These are phyloP conservation scores for Eclectus roratus DNA, from an alignment of 2,113 vertebrate genomes.

Conservation along the genomic window DNA sequence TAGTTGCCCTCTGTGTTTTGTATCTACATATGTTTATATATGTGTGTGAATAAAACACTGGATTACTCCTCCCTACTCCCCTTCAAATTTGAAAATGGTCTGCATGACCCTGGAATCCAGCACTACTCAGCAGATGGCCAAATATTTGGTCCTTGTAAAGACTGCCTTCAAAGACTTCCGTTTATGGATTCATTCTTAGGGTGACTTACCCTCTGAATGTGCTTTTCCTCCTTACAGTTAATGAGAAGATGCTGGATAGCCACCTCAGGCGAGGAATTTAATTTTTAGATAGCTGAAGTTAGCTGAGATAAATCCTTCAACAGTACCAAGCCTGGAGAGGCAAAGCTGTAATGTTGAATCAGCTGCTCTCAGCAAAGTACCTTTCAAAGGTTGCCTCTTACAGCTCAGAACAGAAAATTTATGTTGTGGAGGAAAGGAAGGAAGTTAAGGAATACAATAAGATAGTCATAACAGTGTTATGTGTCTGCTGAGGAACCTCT, in stretches of 20 bases:
- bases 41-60: not conserved
- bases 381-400: not conserved
- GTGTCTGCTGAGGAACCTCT: not conserved
- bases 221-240: not conserved
- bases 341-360: not conserved
- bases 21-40: not conserved
- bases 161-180: fast-evolving
- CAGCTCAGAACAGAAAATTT: not conserved
- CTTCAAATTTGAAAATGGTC: not conserved
- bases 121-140: not conserved
- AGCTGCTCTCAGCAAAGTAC: not conserved
- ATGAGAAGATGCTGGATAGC: not conserved
- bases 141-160: not conserved
- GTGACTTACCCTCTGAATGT: not conserved
- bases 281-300: not conserved
- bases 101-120: not conserved
- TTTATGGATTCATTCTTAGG: not conserved
- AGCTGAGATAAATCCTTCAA: not conserved
- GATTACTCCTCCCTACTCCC: not conserved
- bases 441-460: not conserved
- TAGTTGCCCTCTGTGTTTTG: not conserved
- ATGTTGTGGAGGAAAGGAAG: not conserved
- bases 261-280: not conserved
- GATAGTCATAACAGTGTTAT: not conserved
- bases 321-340: not conserved